Evolutionary conservation across 2,888 invertebrate species (phyloP).

Genomic region (Acronicta psi): DNA sequence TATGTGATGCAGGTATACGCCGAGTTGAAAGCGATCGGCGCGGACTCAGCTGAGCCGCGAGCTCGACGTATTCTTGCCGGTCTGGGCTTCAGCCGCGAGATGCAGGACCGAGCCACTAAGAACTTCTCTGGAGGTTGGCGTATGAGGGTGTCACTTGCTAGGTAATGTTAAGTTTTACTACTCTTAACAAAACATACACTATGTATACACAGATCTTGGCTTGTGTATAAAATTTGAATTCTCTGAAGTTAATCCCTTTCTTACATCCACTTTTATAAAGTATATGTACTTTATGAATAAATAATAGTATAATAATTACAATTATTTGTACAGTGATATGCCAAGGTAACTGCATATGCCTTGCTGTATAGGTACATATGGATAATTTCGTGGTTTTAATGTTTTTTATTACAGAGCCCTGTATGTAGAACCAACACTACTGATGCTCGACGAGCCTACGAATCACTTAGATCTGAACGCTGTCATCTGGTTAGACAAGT

Average conservation of each 20-base stretch:
- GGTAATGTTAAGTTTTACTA: conserved; percentile 66
- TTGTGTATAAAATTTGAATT: too few species aligned
- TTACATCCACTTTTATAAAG: too few species aligned
- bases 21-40: conserved; percentile 98
- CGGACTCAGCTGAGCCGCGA: conserved; percentile 99
- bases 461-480: conserved; percentile 99
- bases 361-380: too few species aligned
- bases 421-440: conserved; percentile 98
- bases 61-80: conserved; percentile 99
- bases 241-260: too few species aligned
- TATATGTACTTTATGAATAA: too few species aligned
- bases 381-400: background rate
- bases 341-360: too few species aligned
- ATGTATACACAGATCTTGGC: too few species aligned
- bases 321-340: too few species aligned
- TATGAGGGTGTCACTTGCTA: conserved; percentile 99
- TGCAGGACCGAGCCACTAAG: conserved; percentile 97
- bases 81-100: conserved; percentile 96
- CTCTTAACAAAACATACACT: too few species aligned
- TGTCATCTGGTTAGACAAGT: conserved; percentile 99
- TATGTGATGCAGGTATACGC: conserved; percentile 93
- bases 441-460: conserved; percentile 99
- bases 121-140: conserved; percentile 99
- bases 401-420: conserved; percentile 91
- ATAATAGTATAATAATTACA: too few species aligned